Base-by-base conservation (phyloP, 2,797 vertebrate genomes). In the Anomalospiza imberbis region DNA sequence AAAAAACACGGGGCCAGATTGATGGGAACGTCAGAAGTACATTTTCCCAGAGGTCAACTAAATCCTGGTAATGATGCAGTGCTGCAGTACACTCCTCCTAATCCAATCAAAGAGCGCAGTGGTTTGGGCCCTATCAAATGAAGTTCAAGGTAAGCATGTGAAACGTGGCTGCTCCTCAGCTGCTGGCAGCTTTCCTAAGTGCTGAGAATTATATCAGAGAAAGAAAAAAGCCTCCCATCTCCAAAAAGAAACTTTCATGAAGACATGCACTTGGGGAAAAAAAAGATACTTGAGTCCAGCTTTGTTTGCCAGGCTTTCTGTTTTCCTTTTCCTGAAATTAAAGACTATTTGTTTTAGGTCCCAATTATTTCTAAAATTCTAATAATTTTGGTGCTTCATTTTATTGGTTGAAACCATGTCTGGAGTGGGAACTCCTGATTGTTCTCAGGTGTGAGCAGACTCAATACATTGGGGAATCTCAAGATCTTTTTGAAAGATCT, bases 111-210 rank as follows among this genome's bases (percentile, higher is more conserved):
- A 57, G 50, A 76, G 74, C 3, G 0, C 72, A 53, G 85, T 54
- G 73, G 44, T 88, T 93, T 85, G 84, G 84, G 66, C 25, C 73
- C 75, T 88, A 79, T 74, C 89, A 89, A 85, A 79, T 89, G 75
- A 91, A 91, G 78, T 89, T 96, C 86, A 94, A 92, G 89, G 88
- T 70, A 85, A 91, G 93, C 57, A 88, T 47, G 86, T 88, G 85
- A 95, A 94, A 95, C 5, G 45, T 79, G 61, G 66, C 91, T 76
- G 36, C 53, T 93, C 36, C 47, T 88, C 6, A 4, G 78, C 57
- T 88, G 31, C 63, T 96, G 96, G 94, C 95, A 95, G 62, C 67
- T 93, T 89, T 94, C 95, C 89, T 88, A 88, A 94, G 66, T 67
- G 62, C 83, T 70, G 76, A 81, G 61, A 81, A 91, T 82, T 73